Evolutionary conservation across 2,888 invertebrate species (phyloP), one percentile per base, ranked within the genome.

Genomic region (Pecten maximus): DNA sequence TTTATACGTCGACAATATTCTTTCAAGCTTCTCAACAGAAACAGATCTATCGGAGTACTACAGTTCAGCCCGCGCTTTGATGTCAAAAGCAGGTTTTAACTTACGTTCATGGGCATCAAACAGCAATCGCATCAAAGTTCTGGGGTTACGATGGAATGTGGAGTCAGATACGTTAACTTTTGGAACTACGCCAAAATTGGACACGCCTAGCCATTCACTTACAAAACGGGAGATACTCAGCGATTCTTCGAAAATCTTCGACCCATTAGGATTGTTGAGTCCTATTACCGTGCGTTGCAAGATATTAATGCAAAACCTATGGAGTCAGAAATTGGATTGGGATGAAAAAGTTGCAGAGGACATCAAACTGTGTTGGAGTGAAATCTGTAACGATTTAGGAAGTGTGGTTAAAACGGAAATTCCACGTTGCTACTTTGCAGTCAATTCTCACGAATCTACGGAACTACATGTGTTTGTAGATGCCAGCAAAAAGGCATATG

Each of bases 251-350:
- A 88, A 88, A 88, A 88, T 44, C 4, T 88, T 12, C 50, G 92
- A 91, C 60, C 91, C 90, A 19, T 74, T 92, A n/a, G 91, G 91
- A 15, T 50, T 91, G 19, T 87, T 91, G 16, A 90, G 54, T 40
- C 91, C 91, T n/a, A 87, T 91, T 0, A 89, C 89, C 0, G 48
- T 91, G 15, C 28, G 88, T n/a, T 50, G 91, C 91, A 16, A 92
- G 87, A 88, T 92, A 35, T 28, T 92, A 23, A 88, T 92, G 2
- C 91, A 92, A 39, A n/a, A 88, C 16, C 28, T 93, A 40, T 93
- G 91, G 90, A 86, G 87, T 40, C 15, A 48, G 23, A 90, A 74
- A n/a, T 89, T 74, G n/a, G 89, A 40, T 28, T 92, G 92, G 92
- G 91, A 91, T 50, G 10, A 8, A 16, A 16, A 2, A 15, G 15